These are phyloP conservation scores for Manduca sexta DNA, from an alignment of 1,140 invertebrate species.

Conservation along the genomic window DNA sequence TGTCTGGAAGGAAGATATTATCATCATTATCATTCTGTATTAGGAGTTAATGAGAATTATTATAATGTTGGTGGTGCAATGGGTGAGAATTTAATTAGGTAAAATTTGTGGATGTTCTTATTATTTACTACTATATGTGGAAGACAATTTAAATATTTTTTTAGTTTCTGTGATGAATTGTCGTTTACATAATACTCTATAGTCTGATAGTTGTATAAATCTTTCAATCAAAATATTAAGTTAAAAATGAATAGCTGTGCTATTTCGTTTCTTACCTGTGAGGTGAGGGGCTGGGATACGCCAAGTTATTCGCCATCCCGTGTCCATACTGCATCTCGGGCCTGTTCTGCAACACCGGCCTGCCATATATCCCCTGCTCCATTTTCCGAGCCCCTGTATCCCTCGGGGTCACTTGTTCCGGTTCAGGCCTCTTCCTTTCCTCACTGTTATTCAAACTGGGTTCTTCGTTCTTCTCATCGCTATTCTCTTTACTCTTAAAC, in stretches of 20 bases:
- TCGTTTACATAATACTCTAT: no score
- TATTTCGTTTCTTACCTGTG: no score
- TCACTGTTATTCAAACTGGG: conserved; percentile 78
- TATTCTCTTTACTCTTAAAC: conserved; percentile 80
- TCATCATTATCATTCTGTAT: background rate
- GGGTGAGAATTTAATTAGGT: no score
- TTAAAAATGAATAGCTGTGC: no score
- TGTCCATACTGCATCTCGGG: conserved; percentile 62
- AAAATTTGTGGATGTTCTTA: no score
- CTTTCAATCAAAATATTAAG: no score
- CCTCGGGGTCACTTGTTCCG: conserved; percentile 49
- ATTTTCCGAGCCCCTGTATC: conserved; percentile 48
- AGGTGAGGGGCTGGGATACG: conserved; percentile 58
- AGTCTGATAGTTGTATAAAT: no score
- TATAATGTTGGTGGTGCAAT: no score
- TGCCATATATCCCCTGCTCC: conserved; percentile 75
- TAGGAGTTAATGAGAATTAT: no score
- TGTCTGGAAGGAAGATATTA: conserved; percentile 49
- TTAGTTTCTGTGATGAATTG: no score
- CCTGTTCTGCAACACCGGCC: conserved; percentile 73
- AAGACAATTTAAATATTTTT: no score
- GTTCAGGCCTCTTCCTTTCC: conserved; percentile 74
- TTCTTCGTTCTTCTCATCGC: conserved; percentile 74
- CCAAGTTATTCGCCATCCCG: conserved; percentile 51
- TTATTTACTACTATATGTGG: no score